Evolutionary conservation across 1,140 invertebrate genomes (phyloP), one percentile per base, ranked within the genome.

Genomic region (Bombus ignitus): DNA sequence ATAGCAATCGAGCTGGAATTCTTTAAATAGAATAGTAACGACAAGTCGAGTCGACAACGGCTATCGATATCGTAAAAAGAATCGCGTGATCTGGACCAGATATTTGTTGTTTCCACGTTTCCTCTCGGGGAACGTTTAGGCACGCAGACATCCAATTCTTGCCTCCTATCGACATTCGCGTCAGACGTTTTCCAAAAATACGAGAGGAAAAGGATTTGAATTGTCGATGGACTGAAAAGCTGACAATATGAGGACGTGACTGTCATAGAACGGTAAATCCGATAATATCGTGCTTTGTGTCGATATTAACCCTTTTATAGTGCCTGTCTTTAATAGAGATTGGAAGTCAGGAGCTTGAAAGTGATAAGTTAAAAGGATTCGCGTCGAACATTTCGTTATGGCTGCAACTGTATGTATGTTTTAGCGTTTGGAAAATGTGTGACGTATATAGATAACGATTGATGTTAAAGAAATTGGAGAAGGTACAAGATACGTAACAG

Each of bases 301-400:
- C 62, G 44, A 83, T 83, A 83, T 83, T 83, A 83, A 83, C 74
- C 72, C 59, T 83, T 77, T 83, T 4, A 42, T 18, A n/a, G 22
- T 47, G 25, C 15, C 35, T 39, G 32, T 35, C 10, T 28, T 25
- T 79, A 78, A 78, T 44, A 12, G 62, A 47, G 32, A 79, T 79
- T 15, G 42, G 12, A 66, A 37, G 13, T 9, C 28, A 22, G 8
- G 15, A 74, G 39, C 59, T 75, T 66, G 59, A 35, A 42, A 76
- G 71, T 10, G 71, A 39, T 44, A 39, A 25, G 39, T 5, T 10
- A 42, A 73, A 73, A 42, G 71, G 71, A 73, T 12, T n/a, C 12
- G 59, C 28, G 37, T 72, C 3, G 13, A n/a, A n/a, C 32, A 2
- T 35, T 35, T 22, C 18, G 70, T 37, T 42, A 39, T 39, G 37